A percentile compares a stretch with the other conserved stretches of the same genome.
These are phyloP conservation scores for Beroe forskalii DNA, from an alignment of 37 sponge, comb jelly and placozoan species.

Conservation along the genomic window DNA sequence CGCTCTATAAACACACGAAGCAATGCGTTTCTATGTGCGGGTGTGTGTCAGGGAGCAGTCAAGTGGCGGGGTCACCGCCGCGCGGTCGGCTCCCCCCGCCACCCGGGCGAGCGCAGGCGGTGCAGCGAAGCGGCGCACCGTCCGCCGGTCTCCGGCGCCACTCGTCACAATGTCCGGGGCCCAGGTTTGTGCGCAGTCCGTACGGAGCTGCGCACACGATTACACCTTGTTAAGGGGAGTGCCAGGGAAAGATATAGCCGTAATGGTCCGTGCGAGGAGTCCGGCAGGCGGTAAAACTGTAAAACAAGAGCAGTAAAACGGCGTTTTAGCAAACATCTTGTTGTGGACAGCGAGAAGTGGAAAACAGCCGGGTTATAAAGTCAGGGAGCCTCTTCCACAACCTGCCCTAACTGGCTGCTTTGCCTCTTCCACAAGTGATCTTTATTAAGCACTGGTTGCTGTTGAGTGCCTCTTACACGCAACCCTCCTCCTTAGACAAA, in stretches of 20 bases:
- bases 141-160: background rate
- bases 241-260: slow-evolving; percentile 61
- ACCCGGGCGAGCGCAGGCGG: background rate
- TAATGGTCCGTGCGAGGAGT: background rate
- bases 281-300: slow-evolving; percentile 43
- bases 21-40: too few relatives aligned
- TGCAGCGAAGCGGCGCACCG: background rate
- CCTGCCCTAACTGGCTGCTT: background rate
- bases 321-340: background rate
- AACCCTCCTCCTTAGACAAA: background rate
- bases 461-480: background rate
- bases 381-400: background rate
- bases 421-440: slow-evolving; percentile 28
- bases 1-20: too few relatives aligned
- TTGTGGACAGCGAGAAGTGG: slow-evolving; percentile 8
- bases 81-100: slow-evolving; percentile 26
- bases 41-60: background rate
- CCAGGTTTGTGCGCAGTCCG: background rate
- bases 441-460: too few relatives aligned
- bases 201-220: background rate
- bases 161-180: background rate
- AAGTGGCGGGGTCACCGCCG: background rate
- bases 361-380: background rate
- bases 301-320: slow-evolving; percentile 33
- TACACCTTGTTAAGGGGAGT: slow-evolving; percentile 14